phyloP scores from a whole-genome alignment of 2,888 invertebrate species.

The Ditula angustiorana region DNA sequence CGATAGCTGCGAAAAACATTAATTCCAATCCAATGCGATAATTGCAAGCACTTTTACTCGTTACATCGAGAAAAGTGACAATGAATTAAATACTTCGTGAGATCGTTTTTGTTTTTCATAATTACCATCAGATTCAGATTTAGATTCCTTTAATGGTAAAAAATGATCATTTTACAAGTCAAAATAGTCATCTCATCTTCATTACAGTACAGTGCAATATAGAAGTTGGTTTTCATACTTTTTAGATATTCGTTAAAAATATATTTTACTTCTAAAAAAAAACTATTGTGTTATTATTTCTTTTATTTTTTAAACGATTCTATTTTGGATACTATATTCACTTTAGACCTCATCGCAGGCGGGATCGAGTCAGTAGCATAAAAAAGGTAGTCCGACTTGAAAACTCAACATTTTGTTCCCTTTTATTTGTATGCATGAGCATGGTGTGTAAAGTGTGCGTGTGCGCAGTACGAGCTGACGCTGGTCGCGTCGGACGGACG shows the following conservation, averaged over 20 bases:
- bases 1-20: constrained; percentile 57
- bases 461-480: constrained; percentile 92
- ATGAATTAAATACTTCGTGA: not conserved
- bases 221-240: too few relatives aligned
- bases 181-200: too few relatives aligned
- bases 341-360: too few relatives aligned
- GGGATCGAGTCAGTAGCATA: too few relatives aligned
- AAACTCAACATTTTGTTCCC: not conserved
- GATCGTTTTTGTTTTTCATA: not conserved
- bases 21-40: constrained; percentile 51
- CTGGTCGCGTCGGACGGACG: constrained; percentile 96
- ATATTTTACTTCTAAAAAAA: too few relatives aligned
- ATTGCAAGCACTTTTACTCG: constrained; percentile 50
- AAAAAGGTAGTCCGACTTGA: not conserved
- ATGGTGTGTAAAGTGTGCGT: constrained; percentile 76
- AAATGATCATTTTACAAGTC: too few relatives aligned
- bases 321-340: too few relatives aligned
- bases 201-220: too few relatives aligned
- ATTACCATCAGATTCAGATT: not conserved
- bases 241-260: too few relatives aligned
- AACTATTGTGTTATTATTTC: too few relatives aligned
- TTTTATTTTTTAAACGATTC: too few relatives aligned
- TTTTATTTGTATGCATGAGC: constrained; percentile 71
- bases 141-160: not conserved
- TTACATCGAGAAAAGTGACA: constrained; percentile 21